Evolutionary conservation across 1,140 invertebrate genomes (phyloP), one percentile per base, ranked within the genome.

Genomic region (Zaprionus gabonicus): DNA sequence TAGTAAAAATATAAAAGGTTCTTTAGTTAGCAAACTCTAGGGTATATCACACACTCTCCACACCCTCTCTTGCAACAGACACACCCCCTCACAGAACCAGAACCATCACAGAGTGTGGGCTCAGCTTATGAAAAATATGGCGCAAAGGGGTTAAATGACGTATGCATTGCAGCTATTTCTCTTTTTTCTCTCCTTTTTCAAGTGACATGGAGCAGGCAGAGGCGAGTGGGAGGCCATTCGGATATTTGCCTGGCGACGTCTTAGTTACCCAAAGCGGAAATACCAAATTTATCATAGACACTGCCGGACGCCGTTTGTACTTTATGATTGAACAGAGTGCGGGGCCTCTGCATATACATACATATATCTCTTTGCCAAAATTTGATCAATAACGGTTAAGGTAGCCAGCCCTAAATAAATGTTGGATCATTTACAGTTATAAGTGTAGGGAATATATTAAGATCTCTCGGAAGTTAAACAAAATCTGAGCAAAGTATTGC

Each of bases 71-170:
- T 7, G n/a, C n/a, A 28, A 23, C n/a, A 41, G 56, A 51, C 62
- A 55, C 53, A 59, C 63, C 56, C 64, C 34, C 56, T 7, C 51
- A 34, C 25, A 31, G 17, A 58, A 55, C 49, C 76, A 20, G 23
- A 23, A 23, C 23, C 23, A 23, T 1, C 60, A 67, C 75, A 60
- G 79, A 80, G 70, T 67, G 77, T 46, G 41, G 41, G 77, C 31
- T 64, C 77, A 82, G 83, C 64, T 88, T 88, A 88, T 88, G 85
- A 90, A 84, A 87, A 84, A 88, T 88, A 88, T 88, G 85, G 85
- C 84, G 84, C 78, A 88, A 88, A 88, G 84, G 84, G 84, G 84
- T 90, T 88, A 88, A 88, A 88, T 88, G 84, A 90, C 84, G 84
- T 88, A 88, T 88, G 84, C 81, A 90, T 88, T 88, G 84, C 84